Percentiles rank a stretch among this genome's conserved stretches.
Conservation (phyloP, 2,113 vertebrate species). For the Ptychochromis oligacanthus region DNA sequence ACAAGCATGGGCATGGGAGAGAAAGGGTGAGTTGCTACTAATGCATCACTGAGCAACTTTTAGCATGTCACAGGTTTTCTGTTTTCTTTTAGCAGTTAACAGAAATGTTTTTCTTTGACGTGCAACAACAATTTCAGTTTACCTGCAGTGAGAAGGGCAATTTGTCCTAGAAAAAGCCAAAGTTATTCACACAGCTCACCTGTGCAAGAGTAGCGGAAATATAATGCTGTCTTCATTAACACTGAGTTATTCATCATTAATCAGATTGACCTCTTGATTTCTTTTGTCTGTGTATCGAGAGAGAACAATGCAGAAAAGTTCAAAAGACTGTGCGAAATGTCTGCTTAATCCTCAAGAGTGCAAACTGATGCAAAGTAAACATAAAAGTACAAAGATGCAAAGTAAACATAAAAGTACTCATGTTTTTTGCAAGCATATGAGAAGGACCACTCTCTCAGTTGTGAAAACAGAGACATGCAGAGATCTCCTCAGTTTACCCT, state of each 20-base stretch:
- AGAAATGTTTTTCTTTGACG: neutral
- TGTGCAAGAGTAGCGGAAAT: conserved; percentile 7
- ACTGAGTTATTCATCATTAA: conserved; percentile 32
- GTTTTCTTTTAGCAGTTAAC: neutral
- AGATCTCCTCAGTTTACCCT: conserved; percentile 29
- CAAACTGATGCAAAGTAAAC: conserved; percentile 60
- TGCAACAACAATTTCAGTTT: neutral
- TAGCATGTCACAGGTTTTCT: conserved; percentile 9
- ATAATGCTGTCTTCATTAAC: conserved; percentile 11
- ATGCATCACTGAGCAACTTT: conserved; percentile 25
- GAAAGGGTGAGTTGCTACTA: conserved; percentile 72
- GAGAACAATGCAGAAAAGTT: neutral
- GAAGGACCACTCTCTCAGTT: conserved; percentile 33
- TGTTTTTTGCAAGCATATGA: conserved; percentile 54
- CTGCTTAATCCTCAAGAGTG: conserved; percentile 16
- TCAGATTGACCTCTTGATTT: conserved; percentile 27
- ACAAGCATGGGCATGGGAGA: conserved; percentile 67
- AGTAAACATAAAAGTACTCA: conserved; percentile 51
- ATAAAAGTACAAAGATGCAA: conserved; percentile 57
- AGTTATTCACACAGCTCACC: neutral
- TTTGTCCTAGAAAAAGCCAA: neutral
- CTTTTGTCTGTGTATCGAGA: neutral
- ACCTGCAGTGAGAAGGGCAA: neutral
- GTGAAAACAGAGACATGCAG: conserved; percentile 60
- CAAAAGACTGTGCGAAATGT: neutral